Conservation (phyloP, 92 coral and sea anemone species). For the Phenganax stokvisi region DNA sequence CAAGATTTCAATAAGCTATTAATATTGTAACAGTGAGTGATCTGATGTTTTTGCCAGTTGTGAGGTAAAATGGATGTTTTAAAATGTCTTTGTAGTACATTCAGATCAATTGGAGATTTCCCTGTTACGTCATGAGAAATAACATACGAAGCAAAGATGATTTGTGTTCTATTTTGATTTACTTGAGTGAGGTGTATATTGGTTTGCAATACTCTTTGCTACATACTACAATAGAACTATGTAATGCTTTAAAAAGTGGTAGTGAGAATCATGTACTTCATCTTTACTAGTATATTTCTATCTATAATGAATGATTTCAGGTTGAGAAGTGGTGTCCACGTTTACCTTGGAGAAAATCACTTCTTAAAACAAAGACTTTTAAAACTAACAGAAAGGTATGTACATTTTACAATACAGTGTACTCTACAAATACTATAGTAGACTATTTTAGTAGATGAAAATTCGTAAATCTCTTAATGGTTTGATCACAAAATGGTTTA, state of each 20-base stretch:
- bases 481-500: slow-evolving; percentile 24
- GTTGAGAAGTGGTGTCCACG: slow-evolving; percentile 91
- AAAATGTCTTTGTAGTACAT: slow-evolving; percentile 47
- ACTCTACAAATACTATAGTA: neutral
- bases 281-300: too few relatives aligned
- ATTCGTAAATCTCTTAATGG: slow-evolving; percentile 1
- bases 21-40: too few relatives aligned
- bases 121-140: slow-evolving; percentile 57
- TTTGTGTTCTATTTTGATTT: slow-evolving; percentile 65
- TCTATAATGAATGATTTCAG: slow-evolving; percentile 36
- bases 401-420: neutral
- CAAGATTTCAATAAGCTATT: too few relatives aligned
- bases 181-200: slow-evolving; percentile 70
- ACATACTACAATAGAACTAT: neutral
- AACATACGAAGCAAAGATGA: slow-evolving; percentile 55
- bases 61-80: too few relatives aligned
- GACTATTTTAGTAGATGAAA: neutral
- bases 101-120: slow-evolving; percentile 57
- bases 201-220: neutral
- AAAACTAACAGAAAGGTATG: slow-evolving; percentile 16
- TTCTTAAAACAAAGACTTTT: neutral
- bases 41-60: too few relatives aligned
- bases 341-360: slow-evolving; percentile 57
- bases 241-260: neutral
- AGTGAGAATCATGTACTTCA: too few relatives aligned